Evolutionary conservation across 2,797 vertebrate species (phyloP).

Genomic region (Crax fasciolata): DNA sequence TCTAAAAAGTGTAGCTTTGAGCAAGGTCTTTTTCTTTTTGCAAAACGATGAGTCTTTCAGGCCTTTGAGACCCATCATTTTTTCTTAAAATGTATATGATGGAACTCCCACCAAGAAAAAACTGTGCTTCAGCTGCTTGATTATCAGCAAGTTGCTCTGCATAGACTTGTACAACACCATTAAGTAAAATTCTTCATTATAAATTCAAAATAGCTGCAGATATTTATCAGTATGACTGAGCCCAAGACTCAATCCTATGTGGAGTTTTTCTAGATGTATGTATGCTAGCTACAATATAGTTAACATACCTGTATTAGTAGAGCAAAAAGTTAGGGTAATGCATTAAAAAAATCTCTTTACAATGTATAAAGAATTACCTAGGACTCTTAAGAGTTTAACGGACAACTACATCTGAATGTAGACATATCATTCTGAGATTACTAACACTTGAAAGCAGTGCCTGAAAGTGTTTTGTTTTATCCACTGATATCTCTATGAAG

Average conservation of each 20-base stretch:
- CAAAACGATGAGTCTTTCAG: not conserved
- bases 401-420: not conserved
- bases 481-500: slow-evolving; percentile 56
- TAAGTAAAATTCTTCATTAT: slow-evolving; percentile 60
- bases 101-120: slow-evolving; percentile 44
- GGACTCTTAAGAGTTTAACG: not conserved
- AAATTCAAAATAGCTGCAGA: slow-evolving; percentile 67
- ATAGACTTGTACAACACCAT: slow-evolving; percentile 46
- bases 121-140: not conserved
- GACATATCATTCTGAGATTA: slow-evolving; percentile 15
- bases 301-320: not conserved
- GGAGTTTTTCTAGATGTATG: not conserved
- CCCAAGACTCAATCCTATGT: not conserved
- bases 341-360: not conserved
- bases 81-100: not conserved
- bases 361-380: not conserved
- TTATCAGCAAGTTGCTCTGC: slow-evolving; percentile 49
- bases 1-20: not conserved
- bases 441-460: slow-evolving; percentile 68
- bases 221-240: slow-evolving; percentile 47
- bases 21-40: not conserved
- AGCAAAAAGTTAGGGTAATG: not conserved
- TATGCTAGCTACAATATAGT: not conserved
- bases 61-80: not conserved
- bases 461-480: slow-evolving; percentile 71